Percentiles rank a stretch among this genome's conserved stretches.
Conservation (phyloP, 2,113 vertebrate species). For the Mohoua ochrocephala region DNA sequence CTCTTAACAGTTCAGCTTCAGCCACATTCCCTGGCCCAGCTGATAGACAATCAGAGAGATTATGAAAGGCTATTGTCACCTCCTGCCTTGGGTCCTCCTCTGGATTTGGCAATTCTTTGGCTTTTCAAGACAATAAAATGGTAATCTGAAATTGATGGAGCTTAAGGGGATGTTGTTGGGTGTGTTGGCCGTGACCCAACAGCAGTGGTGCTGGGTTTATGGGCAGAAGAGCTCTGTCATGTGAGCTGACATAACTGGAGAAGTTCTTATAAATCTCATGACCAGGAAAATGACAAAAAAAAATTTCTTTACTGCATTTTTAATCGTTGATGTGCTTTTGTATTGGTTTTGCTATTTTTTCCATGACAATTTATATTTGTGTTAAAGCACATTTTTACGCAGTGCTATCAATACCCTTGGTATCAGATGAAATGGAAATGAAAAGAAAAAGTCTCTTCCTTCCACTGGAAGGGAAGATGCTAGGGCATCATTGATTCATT, state of each 20-base stretch:
- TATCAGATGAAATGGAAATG: not conserved
- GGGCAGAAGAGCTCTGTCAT: not conserved
- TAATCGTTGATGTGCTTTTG: not conserved
- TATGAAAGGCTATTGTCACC: not conserved
- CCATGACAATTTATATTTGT: not conserved
- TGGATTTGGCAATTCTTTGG: not conserved
- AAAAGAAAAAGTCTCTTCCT: not conserved
- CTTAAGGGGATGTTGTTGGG: not conserved
- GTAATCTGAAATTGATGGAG: not conserved
- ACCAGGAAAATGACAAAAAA: not conserved
- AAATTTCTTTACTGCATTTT: not conserved
- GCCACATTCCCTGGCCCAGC: rapidly evolving
- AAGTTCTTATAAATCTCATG: not conserved
- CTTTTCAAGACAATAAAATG: not conserved
- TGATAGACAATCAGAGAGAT: not conserved
- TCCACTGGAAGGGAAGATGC: not conserved
- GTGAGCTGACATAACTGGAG: rapidly evolving
- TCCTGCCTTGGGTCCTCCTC: not conserved
- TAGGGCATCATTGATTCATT: not conserved
- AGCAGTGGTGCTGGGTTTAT: not conserved
- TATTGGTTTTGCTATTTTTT: not conserved
- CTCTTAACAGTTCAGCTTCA: not conserved
- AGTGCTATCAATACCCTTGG: not conserved
- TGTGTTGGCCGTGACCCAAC: not conserved
- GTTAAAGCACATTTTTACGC: not conserved